Base-by-base conservation (phyloP, 1,140 invertebrate genomes). In the Euura saliciscinereae region DNA sequence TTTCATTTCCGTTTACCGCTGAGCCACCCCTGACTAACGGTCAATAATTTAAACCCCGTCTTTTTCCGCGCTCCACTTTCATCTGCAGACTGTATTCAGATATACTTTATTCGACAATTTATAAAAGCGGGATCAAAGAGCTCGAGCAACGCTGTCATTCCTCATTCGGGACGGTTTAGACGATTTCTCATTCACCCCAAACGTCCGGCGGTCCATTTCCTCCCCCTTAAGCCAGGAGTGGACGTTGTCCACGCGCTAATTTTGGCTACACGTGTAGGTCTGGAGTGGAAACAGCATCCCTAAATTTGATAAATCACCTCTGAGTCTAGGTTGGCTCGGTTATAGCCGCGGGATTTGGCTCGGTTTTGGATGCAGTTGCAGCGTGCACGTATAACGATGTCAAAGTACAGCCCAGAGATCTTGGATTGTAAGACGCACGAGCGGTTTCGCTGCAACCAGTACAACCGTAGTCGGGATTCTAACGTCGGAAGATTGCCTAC, bases 401-500 rank as follows among this genome's bases (percentile, higher is more conserved):
- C 28, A 28, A 28, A 28, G 28, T 28, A 59, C 51, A n/a, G 13
- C 8, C 51, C 51, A 59, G 51, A 59, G 51, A 59, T 59, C 51
- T 8, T n/a, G 51, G 51, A 59, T n/a, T 59, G 51, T 59, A n/a
- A 11, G 6, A 59, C 51, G 51, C 51, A 59, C 51, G 51, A 59
- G 6, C 13, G 51, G 13, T n/a, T n/a, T 28, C 28, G 51, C 51
- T 59, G 51, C 51, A 76, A 28, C 43, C 45, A 28, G 28, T 46
- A 68, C 44, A 73, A 76, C 75, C 74, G 69, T 72, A 72, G 28
- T 28, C 28, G 28, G 28, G 28, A 28, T 28, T 28, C 28, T 28
- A 28, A 28, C 28, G 28, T 28, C 28, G 28, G 28, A 28, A 28
- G 28, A 28, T 28, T 28, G 28, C 28, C 28, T 10, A 64, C 8